Evolutionary conservation across 2,888 invertebrate genomes (phyloP).

Genomic region (Trichopoda pennipes): DNA sequence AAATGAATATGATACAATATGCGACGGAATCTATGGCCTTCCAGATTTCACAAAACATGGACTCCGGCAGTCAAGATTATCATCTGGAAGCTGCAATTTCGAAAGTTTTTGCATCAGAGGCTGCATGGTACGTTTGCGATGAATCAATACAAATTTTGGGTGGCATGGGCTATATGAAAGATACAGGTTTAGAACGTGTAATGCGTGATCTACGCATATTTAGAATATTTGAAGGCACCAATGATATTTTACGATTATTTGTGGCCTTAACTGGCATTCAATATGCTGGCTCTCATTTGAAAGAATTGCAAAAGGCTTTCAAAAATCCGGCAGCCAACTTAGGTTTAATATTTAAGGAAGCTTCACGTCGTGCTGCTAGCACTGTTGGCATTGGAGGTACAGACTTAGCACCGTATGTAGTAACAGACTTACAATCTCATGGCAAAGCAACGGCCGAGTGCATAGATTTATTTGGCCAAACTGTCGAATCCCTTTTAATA

Average conservation of each 20-base stretch:
- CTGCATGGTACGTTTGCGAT: conserved; percentile 97
- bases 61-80: conserved; percentile 93
- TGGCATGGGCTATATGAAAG: conserved; percentile 98
- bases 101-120: conserved; percentile 95
- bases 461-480: conserved; percentile 80
- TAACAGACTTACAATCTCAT: conserved; percentile 86
- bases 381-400: conserved; percentile 88
- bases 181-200: conserved; percentile 93
- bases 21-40: conserved; percentile 96
- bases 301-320: conserved; percentile 95
- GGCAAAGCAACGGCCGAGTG: conserved; percentile 85
- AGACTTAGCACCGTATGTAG: conserved; percentile 86
- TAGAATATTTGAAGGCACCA: conserved; percentile 99
- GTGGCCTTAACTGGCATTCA: conserved; percentile 98
- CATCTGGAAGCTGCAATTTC: conserved; percentile 99
- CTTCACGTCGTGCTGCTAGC: conserved; percentile 89
- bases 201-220: conserved; percentile 97
- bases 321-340: conserved; percentile 95
- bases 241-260: conserved; percentile 97
- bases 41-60: conserved; percentile 98
- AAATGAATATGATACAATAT: conserved; percentile 96
- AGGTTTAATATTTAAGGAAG: conserved; percentile 93
- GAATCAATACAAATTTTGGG: conserved; percentile 98
- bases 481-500: conserved; percentile 90
- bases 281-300: conserved; percentile 95